Evolutionary conservation across 2,888 invertebrate species (phyloP).

Genomic region (Stictocephala bisonia): DNA sequence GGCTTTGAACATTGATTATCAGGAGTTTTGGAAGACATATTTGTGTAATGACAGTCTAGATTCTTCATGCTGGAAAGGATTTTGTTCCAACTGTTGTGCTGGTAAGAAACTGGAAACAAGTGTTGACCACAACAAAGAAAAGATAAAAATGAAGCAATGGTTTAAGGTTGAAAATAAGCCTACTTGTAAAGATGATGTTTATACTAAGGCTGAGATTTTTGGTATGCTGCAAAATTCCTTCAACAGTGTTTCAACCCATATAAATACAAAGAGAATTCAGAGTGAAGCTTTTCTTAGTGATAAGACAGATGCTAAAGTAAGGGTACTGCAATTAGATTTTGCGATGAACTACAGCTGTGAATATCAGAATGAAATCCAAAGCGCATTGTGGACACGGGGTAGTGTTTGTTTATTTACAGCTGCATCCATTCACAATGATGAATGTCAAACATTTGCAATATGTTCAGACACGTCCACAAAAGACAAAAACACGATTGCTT

Average conservation of each 20-base stretch:
- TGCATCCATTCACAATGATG: not conserved
- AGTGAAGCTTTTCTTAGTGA: not conserved
- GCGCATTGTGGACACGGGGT: not conserved
- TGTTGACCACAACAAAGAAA: not conserved
- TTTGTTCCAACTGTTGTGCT: not conserved
- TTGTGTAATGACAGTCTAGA: not conserved
- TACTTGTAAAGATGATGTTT: not conserved
- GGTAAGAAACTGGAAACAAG: no score
- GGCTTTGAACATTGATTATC: not conserved
- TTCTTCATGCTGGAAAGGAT: not conserved
- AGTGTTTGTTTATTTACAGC: not conserved
- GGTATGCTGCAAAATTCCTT: not conserved
- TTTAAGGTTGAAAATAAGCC: constrained; percentile 4
- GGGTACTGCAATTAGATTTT: not conserved
- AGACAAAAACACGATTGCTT: not conserved
- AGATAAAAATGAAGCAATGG: not conserved
- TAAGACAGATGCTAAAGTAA: not conserved
- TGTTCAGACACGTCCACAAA: not conserved
- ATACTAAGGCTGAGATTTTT: no score
- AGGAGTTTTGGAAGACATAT: not conserved
- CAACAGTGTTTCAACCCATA: not conserved
- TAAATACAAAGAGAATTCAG: not conserved
- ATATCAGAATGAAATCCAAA: not conserved
- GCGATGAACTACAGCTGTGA: not conserved
- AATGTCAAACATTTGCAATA: not conserved